Evolutionary conservation across 2,113 vertebrate genomes (phyloP), one percentile per base, ranked within the genome.

Genomic region (Choloepus hoffmanni): DNA sequence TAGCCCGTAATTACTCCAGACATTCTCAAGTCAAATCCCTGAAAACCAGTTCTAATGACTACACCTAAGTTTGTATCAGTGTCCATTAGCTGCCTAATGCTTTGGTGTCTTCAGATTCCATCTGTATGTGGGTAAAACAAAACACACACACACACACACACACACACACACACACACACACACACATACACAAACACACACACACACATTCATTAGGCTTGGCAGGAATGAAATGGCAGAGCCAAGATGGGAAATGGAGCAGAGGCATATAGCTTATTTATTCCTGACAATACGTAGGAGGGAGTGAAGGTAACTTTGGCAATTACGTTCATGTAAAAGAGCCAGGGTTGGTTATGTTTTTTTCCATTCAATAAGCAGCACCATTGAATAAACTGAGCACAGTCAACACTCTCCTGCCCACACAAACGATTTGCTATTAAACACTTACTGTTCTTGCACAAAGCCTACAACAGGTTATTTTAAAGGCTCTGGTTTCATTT

Each of bases 291-390:
- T 30, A 70, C 26, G 90, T 92, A 93, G 43, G 76, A 96, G 92
- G 95, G 92, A 68, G 92, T 74, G 93, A 96, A 85, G 43, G 90
- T 60, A 96, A 89, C 91, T 89, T 28, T 89, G 97, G 95, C 84
- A 92, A 92, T 2, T 53, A 72, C 53, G 72, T 62, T 74, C 53
- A 77, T 48, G 89, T 36, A 67, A 87, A 67, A 55, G 72, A 93
- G 82, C 87, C 90, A 84, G 95, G 1, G 87, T 68, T 33, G 90
- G 68, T 73, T 81, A 81, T 0, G 83, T 19, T n/a, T 83, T 45
- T 86, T 97, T 96, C 96, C 98, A 98, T 96, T 96, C 97, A 97
- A 89, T 95, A 97, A 96, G 96, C 63, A 95, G 79, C 97, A 76
- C 78, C 73, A 88, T 67, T 97, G 89, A 98, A 76, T 90, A 76